phyloP scores from a whole-genome alignment of 2,113 vertebrate genomes.

The Pica pica region DNA sequence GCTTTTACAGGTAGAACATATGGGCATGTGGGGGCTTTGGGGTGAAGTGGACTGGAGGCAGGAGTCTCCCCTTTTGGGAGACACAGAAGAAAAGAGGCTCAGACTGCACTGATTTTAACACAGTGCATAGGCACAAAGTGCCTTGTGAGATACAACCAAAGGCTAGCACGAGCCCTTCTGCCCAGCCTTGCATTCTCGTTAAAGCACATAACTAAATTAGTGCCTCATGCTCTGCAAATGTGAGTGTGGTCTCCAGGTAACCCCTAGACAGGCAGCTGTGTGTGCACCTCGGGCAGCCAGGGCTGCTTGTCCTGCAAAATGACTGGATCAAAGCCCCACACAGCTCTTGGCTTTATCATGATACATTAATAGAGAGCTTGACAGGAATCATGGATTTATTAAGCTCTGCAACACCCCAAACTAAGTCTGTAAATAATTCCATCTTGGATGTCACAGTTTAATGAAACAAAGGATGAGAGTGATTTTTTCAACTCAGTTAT shows the following conservation, averaged over 20 bases:
- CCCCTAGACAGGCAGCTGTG: not conserved
- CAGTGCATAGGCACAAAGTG: not conserved
- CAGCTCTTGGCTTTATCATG: not conserved
- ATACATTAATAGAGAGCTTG: not conserved
- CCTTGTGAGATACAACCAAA: not conserved
- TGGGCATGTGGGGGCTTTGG: not conserved
- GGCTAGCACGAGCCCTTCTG: not conserved
- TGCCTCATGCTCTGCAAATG: accelerated
- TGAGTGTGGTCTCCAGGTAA: not conserved
- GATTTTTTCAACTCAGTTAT: not conserved
- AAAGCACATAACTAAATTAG: not conserved
- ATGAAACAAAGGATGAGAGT: not conserved
- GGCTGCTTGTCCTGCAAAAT: not conserved
- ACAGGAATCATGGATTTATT: not conserved
- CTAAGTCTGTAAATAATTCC: not conserved
- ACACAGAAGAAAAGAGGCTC: not conserved
- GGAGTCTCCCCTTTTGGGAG: not conserved
- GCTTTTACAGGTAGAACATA: not conserved
- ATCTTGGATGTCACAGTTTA: not conserved
- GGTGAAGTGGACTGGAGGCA: accelerated
- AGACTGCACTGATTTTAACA: not conserved
- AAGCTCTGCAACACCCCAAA: not conserved
- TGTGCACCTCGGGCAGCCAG: not conserved
- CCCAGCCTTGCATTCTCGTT: not conserved
- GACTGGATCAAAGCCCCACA: not conserved